Percentiles rank a stretch among this genome's conserved stretches.
Evolutionary conservation across 2,888 invertebrate species (phyloP).

Genomic region (Drosophila atripex): DNA sequence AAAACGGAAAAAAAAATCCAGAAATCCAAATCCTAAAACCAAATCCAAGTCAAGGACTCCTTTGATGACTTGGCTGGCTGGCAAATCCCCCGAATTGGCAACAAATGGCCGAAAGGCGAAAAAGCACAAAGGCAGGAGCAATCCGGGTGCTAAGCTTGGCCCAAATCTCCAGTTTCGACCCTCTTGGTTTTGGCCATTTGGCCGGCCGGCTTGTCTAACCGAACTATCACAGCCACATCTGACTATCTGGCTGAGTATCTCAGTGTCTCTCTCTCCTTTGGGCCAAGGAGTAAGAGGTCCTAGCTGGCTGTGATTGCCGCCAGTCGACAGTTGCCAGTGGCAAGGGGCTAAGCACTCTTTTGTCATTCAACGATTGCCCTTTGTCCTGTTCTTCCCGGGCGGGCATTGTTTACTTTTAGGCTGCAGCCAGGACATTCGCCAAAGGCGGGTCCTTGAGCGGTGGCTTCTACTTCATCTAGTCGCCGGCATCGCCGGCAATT

Average conservation of each 20-base stretch:
- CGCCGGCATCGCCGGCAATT: conserved; percentile 54
- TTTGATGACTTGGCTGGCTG: conserved; percentile 26
- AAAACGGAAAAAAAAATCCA: no score
- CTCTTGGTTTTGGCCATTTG: conserved; percentile 35
- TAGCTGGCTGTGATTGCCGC: conserved; percentile 71
- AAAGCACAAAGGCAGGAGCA: conserved; percentile 49
- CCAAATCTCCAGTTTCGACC: conserved; percentile 26
- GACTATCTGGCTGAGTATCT: conserved; percentile 32
- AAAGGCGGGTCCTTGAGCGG: not conserved
- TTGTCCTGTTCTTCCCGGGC: conserved; percentile 54
- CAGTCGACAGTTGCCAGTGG: conserved; percentile 74
- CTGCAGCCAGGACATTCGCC: conserved; percentile 16
- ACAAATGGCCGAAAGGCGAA: conserved; percentile 36
- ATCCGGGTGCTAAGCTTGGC: conserved; percentile 65
- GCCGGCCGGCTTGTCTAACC: conserved; percentile 35
- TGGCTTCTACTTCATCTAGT: not conserved
- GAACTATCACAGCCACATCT: conserved; percentile 43
- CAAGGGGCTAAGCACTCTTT: conserved; percentile 77
- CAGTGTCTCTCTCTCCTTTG: conserved; percentile 9
- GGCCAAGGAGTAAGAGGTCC: conserved; percentile 42
- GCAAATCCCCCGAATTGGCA: conserved; percentile 58
- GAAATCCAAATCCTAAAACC: not conserved
- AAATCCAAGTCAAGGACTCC: conserved; percentile 13
- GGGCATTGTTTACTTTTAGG: conserved; percentile 62
- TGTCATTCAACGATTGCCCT: conserved; percentile 78